Base-by-base conservation (phyloP, 92 coral and sea anemone genomes). In the Pocillopora grandis region DNA sequence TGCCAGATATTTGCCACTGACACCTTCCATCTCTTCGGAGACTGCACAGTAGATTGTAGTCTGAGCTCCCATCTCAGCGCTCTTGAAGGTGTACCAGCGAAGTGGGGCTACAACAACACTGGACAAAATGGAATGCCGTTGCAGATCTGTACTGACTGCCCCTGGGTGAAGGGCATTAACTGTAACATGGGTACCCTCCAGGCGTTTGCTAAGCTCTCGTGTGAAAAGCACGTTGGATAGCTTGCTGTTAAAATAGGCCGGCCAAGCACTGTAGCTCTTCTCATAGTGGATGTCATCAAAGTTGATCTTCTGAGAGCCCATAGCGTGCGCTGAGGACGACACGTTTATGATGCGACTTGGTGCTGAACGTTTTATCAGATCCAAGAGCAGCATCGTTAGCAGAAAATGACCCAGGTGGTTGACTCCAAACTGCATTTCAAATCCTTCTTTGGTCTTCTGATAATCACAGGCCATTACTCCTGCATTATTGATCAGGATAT, bases 321-420 rank as follows among this genome's bases (percentile, higher is more conserved):
- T 36, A 42, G 27, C 48, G 55, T 94, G 90, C 13, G 82, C 93
- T 42, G 72, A 35, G 21, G 95, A 92, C 19, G 92, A 86, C 61
- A 94, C 93, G 81, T 87, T 94, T 7, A 95, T 82, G 42, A 95
- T 75, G 37, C 94, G 92, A 57, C 97, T 92, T 16, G 96, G 94
- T 13, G 91, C 80, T 0, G 97, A 95, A 15, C 72, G 82, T 81
- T 90, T 90, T 13, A 95, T 69, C 33, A 87, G 88, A 66, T 95
- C 95, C 67, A 93, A 77, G 49, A 95, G 85, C 18, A 93, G 87
- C 84, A 88, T 86, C 1, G 97, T 93, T 70, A 95, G 97, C 7
- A 95, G 90, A 69, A 95, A 95, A 82, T 95, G 98, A n/a, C 98
- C 97, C 37, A 95, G 86, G 65, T 93, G 96, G 77, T 95, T 95